Evolutionary conservation across 92 coral and sea anemone species (phyloP), one percentile per base, ranked within the genome.

Genomic region (Parazoanthus atlanticus): DNA sequence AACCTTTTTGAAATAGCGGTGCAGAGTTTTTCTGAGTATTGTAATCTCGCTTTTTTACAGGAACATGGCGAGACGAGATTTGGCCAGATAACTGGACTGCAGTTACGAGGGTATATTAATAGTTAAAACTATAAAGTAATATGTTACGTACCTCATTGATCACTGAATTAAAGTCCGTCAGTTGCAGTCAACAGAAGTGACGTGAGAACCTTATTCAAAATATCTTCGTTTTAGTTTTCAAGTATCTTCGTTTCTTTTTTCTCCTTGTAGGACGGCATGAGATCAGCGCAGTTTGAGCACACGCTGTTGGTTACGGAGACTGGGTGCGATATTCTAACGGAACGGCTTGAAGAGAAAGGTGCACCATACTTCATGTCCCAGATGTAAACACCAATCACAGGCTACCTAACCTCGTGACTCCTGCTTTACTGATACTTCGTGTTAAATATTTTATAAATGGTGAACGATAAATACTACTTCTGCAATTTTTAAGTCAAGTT

Each of bases 81-180:
- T 97, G 99, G 99, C 99, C 98, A 3, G 99, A 97, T 81, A 90
- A 93, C 86, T 97, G 99, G 99, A 97, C 99, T 29, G 99, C 97
- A 2, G 98, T 97, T 23, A 97, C 99, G 16, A 95, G 93, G 96
- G 98, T 95, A 67, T 2, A 67, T 9, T 7, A 8, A 7, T 26
- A 49, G 5, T 26, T 16, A 31, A 4, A 31, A 85, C 0, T 65
- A 28, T 23, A 29, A 0, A 38, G 6, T 26, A 0, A 8, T 46
- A 46, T 8, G 10, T 46, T 9, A 43, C 47, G 9, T 43, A 46
- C 11, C 49, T 8, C 49, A 46, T 46, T 46, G 12, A 46, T 46
- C 49, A 8, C 49, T 46, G 49, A 8, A 46, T 46, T 46, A 46
- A 46, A 46, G 10, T 46, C 49, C 6, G 49, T 46, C 0, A 46